Evolutionary conservation across 1,140 invertebrate species (phyloP), one percentile per base, ranked within the genome.

Genomic region (Neodiprion fabricii): DNA sequence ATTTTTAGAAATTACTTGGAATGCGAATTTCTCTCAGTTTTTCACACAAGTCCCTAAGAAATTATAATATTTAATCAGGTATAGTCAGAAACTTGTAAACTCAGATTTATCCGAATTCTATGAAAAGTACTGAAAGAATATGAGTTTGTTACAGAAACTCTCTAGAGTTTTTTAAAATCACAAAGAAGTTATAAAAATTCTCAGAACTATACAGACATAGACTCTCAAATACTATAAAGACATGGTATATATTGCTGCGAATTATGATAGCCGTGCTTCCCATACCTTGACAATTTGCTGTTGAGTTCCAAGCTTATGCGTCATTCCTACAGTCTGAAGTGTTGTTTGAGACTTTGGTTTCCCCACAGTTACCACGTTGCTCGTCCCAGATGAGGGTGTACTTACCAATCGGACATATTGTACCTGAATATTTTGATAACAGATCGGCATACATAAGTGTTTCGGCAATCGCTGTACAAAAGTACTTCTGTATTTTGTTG

Each of bases 321-420:
- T 80, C n/a, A 87, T 79, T 61, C 83, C 83, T 68, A 85, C 84
- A 67, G 83, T 85, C 74, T 85, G 86, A 14, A 84, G 75, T 23
- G 84, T 87, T 7, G 84, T 80, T 75, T 84, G 84, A 48, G 85
- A 77, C 69, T 87, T 85, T 66, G 86, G 80, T 78, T 87, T 86
- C 9, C 87, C 83, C 23, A 89, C 87, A 14, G 88, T 87, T 48
- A 87, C 81, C 10, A 89, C 85, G 75, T 86, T 89, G 21, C 82
- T 83, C 71, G 86, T 82, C 67, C 79, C 80, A 74, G 87, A 81
- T 65, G 81, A 85, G 53, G 89, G 80, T 48, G 86, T 89, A 81
- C 91, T 92, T 7, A 95, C 91, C 73, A 95, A 86, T 80, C 93
- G 88, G 5, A 95, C 93, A 83, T 94, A 94, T 83, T 94, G 93